Conservation (phyloP, 2,113 vertebrate genomes). For the Urocynchramus pylzowi region DNA sequence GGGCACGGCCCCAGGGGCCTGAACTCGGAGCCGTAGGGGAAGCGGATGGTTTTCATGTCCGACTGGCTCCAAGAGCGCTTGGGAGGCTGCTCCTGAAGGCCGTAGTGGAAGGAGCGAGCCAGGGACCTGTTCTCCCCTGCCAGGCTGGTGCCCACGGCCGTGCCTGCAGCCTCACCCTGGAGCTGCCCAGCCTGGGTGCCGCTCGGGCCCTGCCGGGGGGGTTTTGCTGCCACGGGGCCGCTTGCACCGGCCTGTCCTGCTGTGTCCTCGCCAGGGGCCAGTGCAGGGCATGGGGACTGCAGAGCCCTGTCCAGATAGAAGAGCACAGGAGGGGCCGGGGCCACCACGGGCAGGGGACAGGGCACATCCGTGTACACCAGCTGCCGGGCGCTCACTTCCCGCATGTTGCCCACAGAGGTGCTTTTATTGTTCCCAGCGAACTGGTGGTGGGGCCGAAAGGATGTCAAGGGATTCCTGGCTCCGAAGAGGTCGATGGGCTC, state of each 20-base stretch:
- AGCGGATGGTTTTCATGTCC: constrained; percentile 83
- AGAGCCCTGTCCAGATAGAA: constrained; percentile 78
- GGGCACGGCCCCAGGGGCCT: constrained; percentile 87
- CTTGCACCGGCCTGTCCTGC: neutral
- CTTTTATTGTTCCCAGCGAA: constrained; percentile 58
- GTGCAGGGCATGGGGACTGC: neutral
- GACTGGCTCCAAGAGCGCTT: constrained; percentile 85
- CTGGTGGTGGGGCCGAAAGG: constrained; percentile 71
- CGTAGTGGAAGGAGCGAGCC: constrained; percentile 73
- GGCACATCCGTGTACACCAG: constrained; percentile 81
- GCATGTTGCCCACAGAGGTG: constrained; percentile 73
- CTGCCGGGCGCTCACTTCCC: constrained; percentile 50
- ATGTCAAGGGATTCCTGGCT: constrained; percentile 64
- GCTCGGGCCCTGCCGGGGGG: neutral
- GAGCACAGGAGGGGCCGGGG: constrained; percentile 60
- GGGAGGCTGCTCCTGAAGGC: constrained; percentile 79
- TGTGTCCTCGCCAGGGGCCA: constrained; percentile 32
- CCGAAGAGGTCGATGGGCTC: constrained; percentile 58
- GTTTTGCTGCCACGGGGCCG: constrained; percentile 11
- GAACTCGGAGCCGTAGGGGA: constrained; percentile 84
- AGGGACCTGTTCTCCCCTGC: constrained; percentile 33
- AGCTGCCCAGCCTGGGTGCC: neutral
- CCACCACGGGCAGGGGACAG: neutral
- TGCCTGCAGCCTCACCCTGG: neutral
- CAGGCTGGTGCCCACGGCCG: neutral